phyloP scores from a whole-genome alignment of 37 sponge, comb jelly and placozoan genomes.

The Ianthella basta region DNA sequence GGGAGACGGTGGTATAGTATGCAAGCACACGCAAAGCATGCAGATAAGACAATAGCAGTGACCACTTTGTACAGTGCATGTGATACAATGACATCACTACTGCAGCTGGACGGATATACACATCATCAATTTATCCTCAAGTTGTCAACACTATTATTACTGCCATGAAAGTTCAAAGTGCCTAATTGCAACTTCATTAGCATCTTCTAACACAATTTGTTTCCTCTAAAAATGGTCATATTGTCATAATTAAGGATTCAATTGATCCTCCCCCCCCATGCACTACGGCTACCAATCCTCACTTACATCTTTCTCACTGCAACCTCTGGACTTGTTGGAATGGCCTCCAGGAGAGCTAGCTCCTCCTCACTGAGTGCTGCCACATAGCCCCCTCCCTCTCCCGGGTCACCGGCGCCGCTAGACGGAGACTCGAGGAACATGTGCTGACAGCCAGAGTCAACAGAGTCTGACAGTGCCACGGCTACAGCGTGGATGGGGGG shows the following conservation, averaged over 20 bases:
- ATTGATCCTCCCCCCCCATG: too few species aligned
- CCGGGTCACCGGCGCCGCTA: not conserved
- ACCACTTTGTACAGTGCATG: not conserved
- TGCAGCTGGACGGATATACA: not conserved
- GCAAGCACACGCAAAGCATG: not conserved
- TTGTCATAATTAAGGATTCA: too few species aligned
- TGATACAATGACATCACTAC: not conserved
- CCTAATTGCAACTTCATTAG: too few species aligned
- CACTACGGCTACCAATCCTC: not conserved
- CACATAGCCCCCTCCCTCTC: not conserved
- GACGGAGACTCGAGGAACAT: slow-evolving; percentile 68
- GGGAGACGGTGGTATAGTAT: not conserved
- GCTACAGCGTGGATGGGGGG: not conserved
- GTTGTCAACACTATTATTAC: too few species aligned
- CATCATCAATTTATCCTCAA: too few species aligned
- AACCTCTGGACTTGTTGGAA: slow-evolving; percentile 50
- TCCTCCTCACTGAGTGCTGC: slow-evolving; percentile 3
- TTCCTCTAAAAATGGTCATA: too few species aligned
- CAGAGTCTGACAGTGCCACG: slow-evolving; percentile 25
- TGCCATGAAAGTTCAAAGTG: too few species aligned
- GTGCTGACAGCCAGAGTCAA: slow-evolving; percentile 60
- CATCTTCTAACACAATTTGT: too few species aligned
- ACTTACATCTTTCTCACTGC: not conserved
- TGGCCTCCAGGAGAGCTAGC: slow-evolving; percentile 43
- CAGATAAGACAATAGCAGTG: not conserved